Conservation (phyloP, 1,140 invertebrate genomes). For the Zaprionus vittiger region DNA sequence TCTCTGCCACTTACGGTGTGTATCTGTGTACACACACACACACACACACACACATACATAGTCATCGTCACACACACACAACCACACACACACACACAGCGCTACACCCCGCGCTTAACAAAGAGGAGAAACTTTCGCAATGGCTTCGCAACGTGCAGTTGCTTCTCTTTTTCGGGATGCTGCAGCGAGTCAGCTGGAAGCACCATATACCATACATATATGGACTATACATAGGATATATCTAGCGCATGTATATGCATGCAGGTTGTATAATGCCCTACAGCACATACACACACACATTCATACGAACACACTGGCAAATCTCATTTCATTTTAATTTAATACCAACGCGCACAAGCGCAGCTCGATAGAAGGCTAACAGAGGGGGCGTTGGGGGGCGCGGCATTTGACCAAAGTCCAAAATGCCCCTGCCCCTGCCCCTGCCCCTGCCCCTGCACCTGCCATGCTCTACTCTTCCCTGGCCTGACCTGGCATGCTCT, state of each 20-base stretch:
- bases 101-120: background rate
- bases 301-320: background rate
- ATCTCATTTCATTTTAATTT: conserved; percentile 53
- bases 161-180: conserved; percentile 24
- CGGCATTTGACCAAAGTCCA: background rate
- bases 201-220: background rate
- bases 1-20: conserved; percentile 47
- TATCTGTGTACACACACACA: conserved; percentile 21
- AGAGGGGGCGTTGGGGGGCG: background rate
- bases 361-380: background rate
- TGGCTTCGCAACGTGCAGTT: conserved; percentile 13
- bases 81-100: background rate
- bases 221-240: background rate
- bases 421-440: background rate
- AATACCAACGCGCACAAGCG: conserved; percentile 29
- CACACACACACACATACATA: background rate
- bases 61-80: background rate
- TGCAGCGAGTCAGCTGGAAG: conserved; percentile 15
- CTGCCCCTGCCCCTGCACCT: background rate
- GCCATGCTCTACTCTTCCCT: background rate
- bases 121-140: conserved; percentile 12
- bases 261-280: conserved; percentile 20
- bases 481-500: conserved; percentile 6
- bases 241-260: background rate
- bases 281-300: background rate